Evolutionary conservation across 2,113 vertebrate species (phyloP).

Genomic region (Caranx ignobilis): DNA sequence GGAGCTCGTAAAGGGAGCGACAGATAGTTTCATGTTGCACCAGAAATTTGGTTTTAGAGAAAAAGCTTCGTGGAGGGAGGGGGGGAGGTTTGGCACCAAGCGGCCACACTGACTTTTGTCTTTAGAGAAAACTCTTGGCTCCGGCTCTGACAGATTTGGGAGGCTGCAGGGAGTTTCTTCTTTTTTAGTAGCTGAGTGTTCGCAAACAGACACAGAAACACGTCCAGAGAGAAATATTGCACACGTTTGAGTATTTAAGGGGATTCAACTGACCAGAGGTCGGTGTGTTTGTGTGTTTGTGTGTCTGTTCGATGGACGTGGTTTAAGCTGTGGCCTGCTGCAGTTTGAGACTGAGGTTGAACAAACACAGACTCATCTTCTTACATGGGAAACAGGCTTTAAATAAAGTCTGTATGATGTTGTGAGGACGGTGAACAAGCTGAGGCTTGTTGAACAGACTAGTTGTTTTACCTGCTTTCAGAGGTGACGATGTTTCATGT

Average conservation of each 20-base stretch:
- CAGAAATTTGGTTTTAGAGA: conserved; percentile 3
- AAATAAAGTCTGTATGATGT: neutral
- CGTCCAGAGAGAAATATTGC: conserved; percentile 14
- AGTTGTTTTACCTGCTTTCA: neutral
- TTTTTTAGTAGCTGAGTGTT: conserved; percentile 33
- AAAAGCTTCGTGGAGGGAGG: conserved; percentile 26
- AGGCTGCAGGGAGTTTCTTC: conserved; percentile 40
- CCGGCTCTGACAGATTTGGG: conserved; percentile 47
- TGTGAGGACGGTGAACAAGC: neutral
- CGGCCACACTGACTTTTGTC: conserved; percentile 44
- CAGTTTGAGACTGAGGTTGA: neutral
- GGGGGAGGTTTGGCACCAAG: conserved; percentile 17
- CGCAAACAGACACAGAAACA: conserved; percentile 40
- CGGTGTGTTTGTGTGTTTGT: neutral
- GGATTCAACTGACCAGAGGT: neutral
- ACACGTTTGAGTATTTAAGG: conserved; percentile 1
- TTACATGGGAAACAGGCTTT: no score
- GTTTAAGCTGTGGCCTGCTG: neutral
- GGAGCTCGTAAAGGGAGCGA: conserved; percentile 29
- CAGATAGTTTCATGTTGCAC: conserved; percentile 32
- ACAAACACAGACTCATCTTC: no score
- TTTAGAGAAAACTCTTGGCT: conserved; percentile 52
- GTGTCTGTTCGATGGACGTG: no score
- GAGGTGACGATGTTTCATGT: neutral
- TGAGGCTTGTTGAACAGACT: no score